Base-by-base conservation (phyloP, 2,113 vertebrate species). In the Misgurnus anguillicaudatus region DNA sequence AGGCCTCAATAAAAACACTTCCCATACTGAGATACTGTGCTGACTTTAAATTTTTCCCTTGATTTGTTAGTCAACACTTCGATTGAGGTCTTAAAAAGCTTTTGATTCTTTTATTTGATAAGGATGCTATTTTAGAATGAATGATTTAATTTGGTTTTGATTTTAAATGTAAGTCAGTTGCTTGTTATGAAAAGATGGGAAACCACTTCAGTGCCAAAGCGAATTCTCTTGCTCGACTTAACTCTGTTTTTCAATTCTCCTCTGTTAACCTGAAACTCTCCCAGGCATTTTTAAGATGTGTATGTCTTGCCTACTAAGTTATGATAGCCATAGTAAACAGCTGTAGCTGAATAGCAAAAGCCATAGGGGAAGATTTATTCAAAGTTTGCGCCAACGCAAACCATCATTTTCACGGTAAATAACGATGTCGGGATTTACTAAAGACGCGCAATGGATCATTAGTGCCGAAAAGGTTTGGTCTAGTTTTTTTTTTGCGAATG, bases 221-320 rank as follows among this genome's bases (percentile, higher is more conserved):
- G 53, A 31, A 58, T 4, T 72, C 17, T 72, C 42, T 38, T 53
- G 60, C 45, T 41, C 7, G 16, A 19, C 3, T n/a, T 70, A 47
- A 19, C 9, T 19, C 21, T 47, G 14, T 60, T 71, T 51, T 67
- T 8, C 17, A 31, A 31, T 36, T 66, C 19, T 11, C 11, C 0
- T 24, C 41, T n/a, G 24, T 41, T n/a, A 65, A 72, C 41, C 41
- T 78, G 60, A 39, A 72, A 38, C 14, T 39, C 8, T 79, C 66
- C 75, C 66, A 84, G 45, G 68, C 38, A 24, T 45, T 17, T 57
- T 48, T 71, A 72, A 81, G 79, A 82, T 83, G 77, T 82, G 75
- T 17, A 21, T 45, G 9, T 74, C 48, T 65, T 71, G n/a, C 14
- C 4, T 47, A 24, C 69, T 58, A 66, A 71, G 60, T 14, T 76